Evolutionary conservation across 2,888 invertebrate species (phyloP).

Genomic region (Phania funesta): DNA sequence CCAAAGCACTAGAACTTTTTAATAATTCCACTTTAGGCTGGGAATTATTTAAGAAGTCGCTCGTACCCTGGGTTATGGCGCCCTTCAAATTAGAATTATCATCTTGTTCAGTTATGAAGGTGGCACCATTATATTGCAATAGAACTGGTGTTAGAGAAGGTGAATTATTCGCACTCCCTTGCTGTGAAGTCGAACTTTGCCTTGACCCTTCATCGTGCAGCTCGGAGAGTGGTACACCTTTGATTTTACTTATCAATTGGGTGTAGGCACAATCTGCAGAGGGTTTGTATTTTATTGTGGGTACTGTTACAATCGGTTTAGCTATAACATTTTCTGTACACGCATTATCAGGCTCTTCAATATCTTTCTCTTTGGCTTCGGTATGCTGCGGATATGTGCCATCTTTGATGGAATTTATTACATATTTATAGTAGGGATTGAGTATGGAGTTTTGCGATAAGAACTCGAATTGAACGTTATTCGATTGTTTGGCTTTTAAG

Average conservation of each 20-base stretch:
- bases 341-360: slow-evolving; percentile 17
- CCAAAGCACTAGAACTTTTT: slow-evolving; percentile 79
- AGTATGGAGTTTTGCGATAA: slow-evolving; percentile 91
- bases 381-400: slow-evolving; percentile 82
- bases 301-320: slow-evolving; percentile 80
- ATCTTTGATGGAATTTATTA: slow-evolving; percentile 85
- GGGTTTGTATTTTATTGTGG: slow-evolving; percentile 88
- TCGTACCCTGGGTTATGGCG: slow-evolving; percentile 9
- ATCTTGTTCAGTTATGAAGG: slow-evolving; percentile 71
- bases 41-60: slow-evolving; percentile 22
- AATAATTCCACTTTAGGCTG: slow-evolving; percentile 75
- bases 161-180: slow-evolving; percentile 71
- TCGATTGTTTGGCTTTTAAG: slow-evolving; percentile 97
- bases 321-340: neutral
- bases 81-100: slow-evolving; percentile 63
- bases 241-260: slow-evolving; percentile 92
- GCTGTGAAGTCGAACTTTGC: slow-evolving; percentile 64
- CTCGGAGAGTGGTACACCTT: slow-evolving; percentile 83
- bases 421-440: slow-evolving; percentile 93
- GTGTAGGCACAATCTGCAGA: slow-evolving; percentile 93
- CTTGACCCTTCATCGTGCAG: slow-evolving; percentile 71
- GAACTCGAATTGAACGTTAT: slow-evolving; percentile 96
- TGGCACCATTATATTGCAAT: slow-evolving; percentile 77
- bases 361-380: slow-evolving; percentile 36
- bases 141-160: slow-evolving; percentile 76